Evolutionary conservation across 2,888 invertebrate species (phyloP).

Genomic region (Salpingus planirostris): DNA sequence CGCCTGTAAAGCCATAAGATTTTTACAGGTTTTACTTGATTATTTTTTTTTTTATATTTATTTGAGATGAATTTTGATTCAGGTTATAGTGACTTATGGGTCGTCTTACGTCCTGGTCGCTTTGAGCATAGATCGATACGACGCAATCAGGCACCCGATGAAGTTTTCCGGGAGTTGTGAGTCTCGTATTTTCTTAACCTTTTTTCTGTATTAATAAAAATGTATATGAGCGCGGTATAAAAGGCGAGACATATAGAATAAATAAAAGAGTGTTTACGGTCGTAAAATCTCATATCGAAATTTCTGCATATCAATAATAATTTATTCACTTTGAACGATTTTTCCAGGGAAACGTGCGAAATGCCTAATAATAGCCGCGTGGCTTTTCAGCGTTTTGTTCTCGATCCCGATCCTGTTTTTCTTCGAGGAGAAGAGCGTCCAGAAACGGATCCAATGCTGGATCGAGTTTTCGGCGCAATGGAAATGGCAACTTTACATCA

Average conservation of each 20-base stretch:
- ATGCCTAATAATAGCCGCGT: conserved; percentile 67
- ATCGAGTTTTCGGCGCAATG: conserved; percentile 64
- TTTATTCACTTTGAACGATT: too few species aligned
- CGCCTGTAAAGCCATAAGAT: conserved; percentile 76
- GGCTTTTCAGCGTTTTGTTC: conserved; percentile 71
- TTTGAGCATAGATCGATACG: conserved; percentile 82
- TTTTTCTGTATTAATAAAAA: too few species aligned
- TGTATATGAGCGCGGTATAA: conserved; percentile 50
- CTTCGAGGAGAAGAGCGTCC: conserved; percentile 66
- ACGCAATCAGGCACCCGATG: conserved; percentile 90
- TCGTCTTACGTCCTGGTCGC: conserved; percentile 87
- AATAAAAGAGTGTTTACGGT: too few species aligned
- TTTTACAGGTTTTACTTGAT: conserved; percentile 72
- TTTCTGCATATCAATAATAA: too few species aligned
- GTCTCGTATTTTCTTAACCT: neutral
- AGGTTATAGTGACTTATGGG: conserved; percentile 81
- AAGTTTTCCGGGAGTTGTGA: conserved; percentile 84
- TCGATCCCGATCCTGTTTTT: conserved; percentile 71
- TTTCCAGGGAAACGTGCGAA: conserved; percentile 81
- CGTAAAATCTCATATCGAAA: too few species aligned
- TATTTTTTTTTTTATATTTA: too few species aligned
- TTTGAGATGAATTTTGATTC: too few species aligned
- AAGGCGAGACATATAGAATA: too few species aligned
- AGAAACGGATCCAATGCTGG: conserved; percentile 78
- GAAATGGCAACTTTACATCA: conserved; percentile 83